Evolutionary conservation across 1,140 invertebrate species (phyloP).

Genomic region (Maconellicoccus hirsutus): DNA sequence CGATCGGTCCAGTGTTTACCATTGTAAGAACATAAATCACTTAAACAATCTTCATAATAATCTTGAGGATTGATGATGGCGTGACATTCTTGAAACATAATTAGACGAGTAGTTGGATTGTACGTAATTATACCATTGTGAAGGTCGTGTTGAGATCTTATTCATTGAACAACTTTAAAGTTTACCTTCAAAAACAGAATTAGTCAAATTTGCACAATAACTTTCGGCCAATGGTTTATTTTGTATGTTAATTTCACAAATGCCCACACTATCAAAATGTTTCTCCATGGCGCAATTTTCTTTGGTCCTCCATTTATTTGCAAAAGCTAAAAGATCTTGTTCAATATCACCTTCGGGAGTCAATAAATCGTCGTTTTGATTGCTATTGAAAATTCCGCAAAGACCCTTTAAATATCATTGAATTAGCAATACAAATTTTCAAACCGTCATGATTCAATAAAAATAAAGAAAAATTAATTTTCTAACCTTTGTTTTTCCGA

Average conservation of each 20-base stretch:
- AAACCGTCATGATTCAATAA: neutral
- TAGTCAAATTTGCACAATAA: conserved; percentile 54
- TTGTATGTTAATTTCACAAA: conserved; percentile 56
- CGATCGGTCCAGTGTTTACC: conserved; percentile 42
- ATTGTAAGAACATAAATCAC: conserved; percentile 75
- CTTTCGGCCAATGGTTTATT: conserved; percentile 53
- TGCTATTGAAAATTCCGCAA: conserved; percentile 77
- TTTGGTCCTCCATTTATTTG: conserved; percentile 76
- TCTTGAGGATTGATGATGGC: conserved; percentile 61
- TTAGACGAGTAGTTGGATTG: too few relatives aligned
- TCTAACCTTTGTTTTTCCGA: conserved; percentile 39
- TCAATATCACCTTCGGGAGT: conserved; percentile 75
- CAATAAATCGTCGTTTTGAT: conserved; percentile 78
- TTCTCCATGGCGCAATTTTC: conserved; percentile 47
- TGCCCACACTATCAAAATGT: conserved; percentile 42
- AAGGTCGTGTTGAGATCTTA: too few relatives aligned
- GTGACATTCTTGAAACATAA: conserved; percentile 53
- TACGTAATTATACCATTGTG: too few relatives aligned
- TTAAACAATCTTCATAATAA: conserved; percentile 69
- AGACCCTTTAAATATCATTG: conserved; percentile 45
- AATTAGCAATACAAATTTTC: neutral
- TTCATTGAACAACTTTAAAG: too few relatives aligned
- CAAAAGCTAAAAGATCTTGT: conserved; percentile 58
- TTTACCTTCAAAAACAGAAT: conserved; percentile 51
- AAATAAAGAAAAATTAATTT: neutral